Evolutionary conservation across 2,888 invertebrate genomes (phyloP), one percentile per base, ranked within the genome.

Genomic region (Aproaerema taeniolella): DNA sequence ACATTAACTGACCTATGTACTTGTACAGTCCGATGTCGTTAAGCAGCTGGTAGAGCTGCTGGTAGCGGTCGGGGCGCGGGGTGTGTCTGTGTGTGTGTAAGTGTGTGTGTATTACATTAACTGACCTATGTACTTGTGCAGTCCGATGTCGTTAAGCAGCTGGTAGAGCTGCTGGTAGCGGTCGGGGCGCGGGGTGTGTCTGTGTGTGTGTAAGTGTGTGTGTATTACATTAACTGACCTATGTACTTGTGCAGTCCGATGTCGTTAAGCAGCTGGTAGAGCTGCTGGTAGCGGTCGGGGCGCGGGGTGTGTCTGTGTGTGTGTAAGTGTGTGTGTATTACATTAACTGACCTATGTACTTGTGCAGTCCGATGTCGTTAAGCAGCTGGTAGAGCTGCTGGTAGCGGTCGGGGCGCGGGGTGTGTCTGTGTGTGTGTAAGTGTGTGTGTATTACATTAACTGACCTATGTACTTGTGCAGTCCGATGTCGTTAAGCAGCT

Each of bases 381-480:
- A 95, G 87, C 34, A 85, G 43, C 0, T 74, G 66, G 50, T 71
- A 81, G 69, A 86, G 47, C 70, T 87, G 62, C 70, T 77, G 59
- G 88, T 79, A 78, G 87, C 91, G 73, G 49, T 80, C 67, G 53
- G 69, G 78, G 79, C 86, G 77, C 79, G n/a, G n/a, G n/a, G n/a
- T n/a, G n/a, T n/a, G n/a, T n/a, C n/a, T n/a, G n/a, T n/a, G n/a
- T n/a, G n/a, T n/a, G n/a, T n/a, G n/a, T n/a, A n/a, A n/a, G n/a
- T n/a, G n/a, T n/a, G n/a, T 20, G 8, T 6, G 20, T 20, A 20
- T 8, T 20, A n/a, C 6, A 26, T 3, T 26, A 11, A 74, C 87
- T 85, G 58, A 92, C 92, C 93, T 46, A 92, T 91, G 68, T 94
- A 94, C 68, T 93, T 93, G 51, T 92, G 91, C 41, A 95, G 87